phyloP scores from a whole-genome alignment of 1,140 invertebrate genomes.

The Caenorhabditis tropicalis region DNA sequence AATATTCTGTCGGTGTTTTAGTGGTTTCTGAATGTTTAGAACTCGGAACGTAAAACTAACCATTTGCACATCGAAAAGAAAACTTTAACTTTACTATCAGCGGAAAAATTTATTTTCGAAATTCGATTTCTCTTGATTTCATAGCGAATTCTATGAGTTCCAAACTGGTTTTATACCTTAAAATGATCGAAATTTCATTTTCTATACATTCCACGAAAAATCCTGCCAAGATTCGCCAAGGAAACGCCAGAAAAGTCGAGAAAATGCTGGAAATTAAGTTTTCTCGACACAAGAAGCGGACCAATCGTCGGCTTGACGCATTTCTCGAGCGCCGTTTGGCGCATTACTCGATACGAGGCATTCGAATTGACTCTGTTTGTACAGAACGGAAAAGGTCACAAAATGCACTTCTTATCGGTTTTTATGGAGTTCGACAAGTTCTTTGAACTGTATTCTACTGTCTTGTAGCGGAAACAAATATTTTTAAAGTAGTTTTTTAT shows the following conservation, averaged over 20 bases:
- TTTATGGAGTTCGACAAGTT: neutral
- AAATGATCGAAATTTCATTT: neutral
- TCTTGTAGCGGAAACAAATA: no score
- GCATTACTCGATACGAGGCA: neutral
- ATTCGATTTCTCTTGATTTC: no score
- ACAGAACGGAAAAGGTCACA: neutral
- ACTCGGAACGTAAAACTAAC: no score
- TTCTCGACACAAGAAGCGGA: no score
- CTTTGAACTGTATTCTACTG: neutral
- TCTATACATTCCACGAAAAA: neutral
- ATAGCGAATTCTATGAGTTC: no score
- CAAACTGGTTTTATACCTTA: neutral
- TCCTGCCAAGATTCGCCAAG: neutral
- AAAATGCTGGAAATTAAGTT: neutral
- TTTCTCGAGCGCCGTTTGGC: neutral
- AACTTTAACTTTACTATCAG: no score
- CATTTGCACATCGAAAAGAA: no score
- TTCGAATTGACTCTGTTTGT: constrained; percentile 16
- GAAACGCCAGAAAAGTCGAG: neutral
- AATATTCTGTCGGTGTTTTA: no score
- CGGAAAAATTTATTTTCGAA: no score
- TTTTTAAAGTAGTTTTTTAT: no score
- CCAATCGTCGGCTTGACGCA: neutral
- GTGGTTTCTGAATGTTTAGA: no score
- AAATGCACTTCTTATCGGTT: neutral